These are phyloP conservation scores for Caenorhabditis doughertyi DNA, from an alignment of 2,888 invertebrate species.

Conservation along the genomic window DNA sequence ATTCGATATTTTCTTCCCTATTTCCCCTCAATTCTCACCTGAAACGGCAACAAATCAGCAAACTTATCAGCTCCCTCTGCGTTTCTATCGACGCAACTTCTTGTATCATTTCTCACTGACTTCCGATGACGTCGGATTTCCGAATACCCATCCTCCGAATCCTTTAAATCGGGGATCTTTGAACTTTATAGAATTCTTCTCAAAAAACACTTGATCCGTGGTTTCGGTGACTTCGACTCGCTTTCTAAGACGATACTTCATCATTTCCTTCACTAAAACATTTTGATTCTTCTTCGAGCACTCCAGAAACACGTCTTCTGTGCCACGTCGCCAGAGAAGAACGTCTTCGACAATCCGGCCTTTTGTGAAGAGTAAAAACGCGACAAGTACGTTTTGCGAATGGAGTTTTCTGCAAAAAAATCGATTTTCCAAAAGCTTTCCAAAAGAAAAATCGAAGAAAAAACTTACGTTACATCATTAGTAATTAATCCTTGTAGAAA, in stretches of 20 bases:
- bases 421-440: too few relatives aligned
- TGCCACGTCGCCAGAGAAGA: slow-evolving; percentile 69
- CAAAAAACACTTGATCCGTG: slow-evolving; percentile 48
- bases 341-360: slow-evolving; percentile 81
- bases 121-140: slow-evolving; percentile 42
- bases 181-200: slow-evolving; percentile 29
- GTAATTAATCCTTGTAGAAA: slow-evolving; percentile 96
- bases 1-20: too few relatives aligned
- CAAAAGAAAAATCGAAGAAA: too few relatives aligned
- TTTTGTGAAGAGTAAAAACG: slow-evolving; percentile 78
- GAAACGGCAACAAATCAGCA: slow-evolving; percentile 67
- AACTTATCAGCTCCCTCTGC: slow-evolving; percentile 68
- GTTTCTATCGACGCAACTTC: slow-evolving; percentile 57
- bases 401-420: slow-evolving; percentile 70
- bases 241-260: slow-evolving; percentile 76
- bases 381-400: slow-evolving; percentile 66
- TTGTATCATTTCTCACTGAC: slow-evolving; percentile 56
- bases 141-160: slow-evolving; percentile 73
- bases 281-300: slow-evolving; percentile 59
- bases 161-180: slow-evolving; percentile 73
- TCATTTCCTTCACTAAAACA: slow-evolving; percentile 68
- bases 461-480: slow-evolving; percentile 78
- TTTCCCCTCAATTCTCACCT: slow-evolving; percentile 59
- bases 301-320: slow-evolving; percentile 74
- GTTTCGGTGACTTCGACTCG: slow-evolving; percentile 56